A percentile compares a stretch with the other conserved stretches of the same genome.
phyloP scores from a whole-genome alignment of 2,888 invertebrate species.

The Watsonalla binaria region DNA sequence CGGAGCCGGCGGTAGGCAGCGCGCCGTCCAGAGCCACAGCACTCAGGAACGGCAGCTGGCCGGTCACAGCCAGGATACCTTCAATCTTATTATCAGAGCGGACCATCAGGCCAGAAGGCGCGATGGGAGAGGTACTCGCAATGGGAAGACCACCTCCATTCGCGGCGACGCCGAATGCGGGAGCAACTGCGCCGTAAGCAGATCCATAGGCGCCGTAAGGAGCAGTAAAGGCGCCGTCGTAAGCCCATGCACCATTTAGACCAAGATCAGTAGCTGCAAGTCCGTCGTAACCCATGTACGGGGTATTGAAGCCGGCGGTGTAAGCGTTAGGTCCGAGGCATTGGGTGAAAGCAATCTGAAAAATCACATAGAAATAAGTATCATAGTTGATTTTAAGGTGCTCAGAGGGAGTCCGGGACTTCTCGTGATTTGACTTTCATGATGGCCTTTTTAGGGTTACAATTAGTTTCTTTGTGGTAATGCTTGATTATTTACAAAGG shows the following conservation, averaged over 20 bases:
- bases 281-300: conserved; percentile 3
- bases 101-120: conserved; percentile 33
- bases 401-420: too few species aligned
- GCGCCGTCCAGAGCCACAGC: conserved; percentile 31
- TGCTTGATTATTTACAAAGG: not conserved
- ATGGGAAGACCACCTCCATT: conserved; percentile 26
- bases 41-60: conserved; percentile 35
- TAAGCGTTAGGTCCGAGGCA: not conserved
- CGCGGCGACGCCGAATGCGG: conserved; percentile 6
- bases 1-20: conserved; percentile 35
- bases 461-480: not conserved
- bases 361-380: not conserved
- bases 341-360: conserved; percentile 7
- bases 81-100: conserved; percentile 34
- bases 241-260: conserved; percentile 11
- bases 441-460: not conserved
- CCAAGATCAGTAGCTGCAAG: not conserved
- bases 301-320: conserved; percentile 9
- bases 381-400: conserved; percentile 3
- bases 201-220: not conserved
- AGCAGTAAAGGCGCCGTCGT: conserved; percentile 1
- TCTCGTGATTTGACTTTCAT: not conserved
- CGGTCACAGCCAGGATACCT: conserved; percentile 27
- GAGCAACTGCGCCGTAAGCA: not conserved
- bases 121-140: conserved; percentile 29